Evolutionary conservation across 2,888 invertebrate species (phyloP), one percentile per base, ranked within the genome.

Genomic region (Eurytoma adleriae): DNA sequence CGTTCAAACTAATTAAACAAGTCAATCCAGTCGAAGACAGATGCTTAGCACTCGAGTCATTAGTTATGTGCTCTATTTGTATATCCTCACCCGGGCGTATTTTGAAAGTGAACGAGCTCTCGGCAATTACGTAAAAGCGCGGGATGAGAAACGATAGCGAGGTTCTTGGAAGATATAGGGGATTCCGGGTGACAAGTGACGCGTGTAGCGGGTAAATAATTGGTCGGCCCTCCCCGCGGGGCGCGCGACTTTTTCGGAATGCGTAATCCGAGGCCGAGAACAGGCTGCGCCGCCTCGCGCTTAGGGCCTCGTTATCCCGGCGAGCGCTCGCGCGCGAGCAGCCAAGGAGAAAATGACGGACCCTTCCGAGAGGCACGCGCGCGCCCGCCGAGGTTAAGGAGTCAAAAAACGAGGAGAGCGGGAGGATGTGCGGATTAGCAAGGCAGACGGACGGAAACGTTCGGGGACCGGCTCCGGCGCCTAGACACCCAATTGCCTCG

Each of bases 281-380:
- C 82, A 82, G 81, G 83, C 84, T 83, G 84, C 27, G 57, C 68
- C 12, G 7, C 40, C 40, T 40, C 68, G 54, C 13, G 54, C 24
- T 40, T 40, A 40, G 14, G 54, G 10, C 50, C 84, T 84, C 84
- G 85, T 85, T 87, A 87, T 86, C 84, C 85, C 83, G 85, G 83
- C 24, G 78, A 73, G 79, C 30, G 67, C 74, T 24, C 24, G 48
- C 62, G 57, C 85, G 84, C 62, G 85, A 82, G 82, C 85, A 83
- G 81, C 79, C 83, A 66, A 75, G 80, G 83, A 82, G 84, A 84
- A 87, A 86, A 85, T 83, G 85, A 84, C 80, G 83, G 83, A 80
- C 74, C 82, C 75, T 79, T 83, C 71, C 79, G 10, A 66, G 75
- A 75, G 83, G 82, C 83, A 18, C 12, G 12, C 18, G 40, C 18